These are phyloP conservation scores for Tychaedon coryphoeus DNA, from an alignment of 2,113 vertebrate species.

Conservation along the genomic window DNA sequence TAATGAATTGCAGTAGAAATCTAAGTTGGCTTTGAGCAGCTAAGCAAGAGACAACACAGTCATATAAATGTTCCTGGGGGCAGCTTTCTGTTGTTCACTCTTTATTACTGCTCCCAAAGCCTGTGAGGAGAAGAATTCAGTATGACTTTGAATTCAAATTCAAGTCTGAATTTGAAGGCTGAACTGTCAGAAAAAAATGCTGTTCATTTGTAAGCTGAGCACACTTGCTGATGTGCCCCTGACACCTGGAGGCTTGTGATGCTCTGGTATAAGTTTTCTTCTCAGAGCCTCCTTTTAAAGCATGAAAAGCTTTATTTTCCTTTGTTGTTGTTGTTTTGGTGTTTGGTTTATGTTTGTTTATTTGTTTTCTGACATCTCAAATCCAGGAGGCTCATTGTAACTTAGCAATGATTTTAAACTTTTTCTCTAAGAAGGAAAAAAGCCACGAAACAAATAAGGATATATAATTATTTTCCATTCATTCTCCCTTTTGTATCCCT, in stretches of 20 bases:
- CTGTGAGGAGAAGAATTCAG: neutral
- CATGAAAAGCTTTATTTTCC: neutral
- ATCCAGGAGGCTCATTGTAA: neutral
- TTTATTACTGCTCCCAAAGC: neutral
- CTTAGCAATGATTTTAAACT: neutral
- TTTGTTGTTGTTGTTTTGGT: neutral
- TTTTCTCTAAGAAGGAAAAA: neutral
- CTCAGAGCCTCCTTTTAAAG: neutral
- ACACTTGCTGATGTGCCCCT: neutral
- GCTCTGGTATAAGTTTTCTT: neutral
- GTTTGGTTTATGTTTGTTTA: neutral
- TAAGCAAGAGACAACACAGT: neutral
- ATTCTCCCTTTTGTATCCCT: neutral
- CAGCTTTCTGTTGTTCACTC: neutral
- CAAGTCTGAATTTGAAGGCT: conserved; percentile 5
- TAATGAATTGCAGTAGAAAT: neutral
- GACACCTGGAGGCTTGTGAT: neutral
- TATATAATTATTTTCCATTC: neutral
- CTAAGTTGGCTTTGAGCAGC: neutral
- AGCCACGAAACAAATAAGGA: neutral
- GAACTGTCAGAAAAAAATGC: neutral
- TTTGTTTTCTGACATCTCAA: neutral
- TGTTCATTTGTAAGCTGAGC: neutral
- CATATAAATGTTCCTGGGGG: neutral
- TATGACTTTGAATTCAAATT: neutral